phyloP scores from a whole-genome alignment of 1,140 invertebrate species.

The Drosophila athabasca region DNA sequence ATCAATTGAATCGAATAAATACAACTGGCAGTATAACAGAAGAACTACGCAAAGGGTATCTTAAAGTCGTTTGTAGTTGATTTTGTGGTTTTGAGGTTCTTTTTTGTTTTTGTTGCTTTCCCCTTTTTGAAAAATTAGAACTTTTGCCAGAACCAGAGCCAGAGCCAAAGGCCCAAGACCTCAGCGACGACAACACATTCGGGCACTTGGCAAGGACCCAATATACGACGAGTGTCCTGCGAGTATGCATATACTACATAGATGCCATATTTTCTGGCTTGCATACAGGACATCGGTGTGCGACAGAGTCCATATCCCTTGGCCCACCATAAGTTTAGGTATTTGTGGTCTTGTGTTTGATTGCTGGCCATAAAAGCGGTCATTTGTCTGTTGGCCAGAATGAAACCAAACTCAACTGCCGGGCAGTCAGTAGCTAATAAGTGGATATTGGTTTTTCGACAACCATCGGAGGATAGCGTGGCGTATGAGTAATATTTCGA shows the following conservation, averaged over 20 bases:
- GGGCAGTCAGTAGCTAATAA: constrained; percentile 39
- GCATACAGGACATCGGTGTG: constrained; percentile 14
- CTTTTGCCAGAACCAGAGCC: constrained; percentile 53
- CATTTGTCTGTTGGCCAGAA: constrained; percentile 66
- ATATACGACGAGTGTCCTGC: constrained; percentile 11
- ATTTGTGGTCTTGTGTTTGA: constrained; percentile 72
- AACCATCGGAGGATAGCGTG: constrained; percentile 5
- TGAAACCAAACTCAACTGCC: constrained; percentile 16
- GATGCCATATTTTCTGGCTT: constrained; percentile 14
- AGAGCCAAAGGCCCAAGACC: constrained; percentile 9
- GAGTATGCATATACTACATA: constrained; percentile 10
- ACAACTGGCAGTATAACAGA: too few relatives aligned
- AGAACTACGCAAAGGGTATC: too few relatives aligned
- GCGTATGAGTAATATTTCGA: constrained; percentile 57
- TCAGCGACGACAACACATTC: constrained; percentile 56
- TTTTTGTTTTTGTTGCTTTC: constrained; percentile 13
- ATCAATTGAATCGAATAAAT: too few relatives aligned
- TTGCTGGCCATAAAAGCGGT: constrained; percentile 68
- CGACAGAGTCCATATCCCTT: not conserved
- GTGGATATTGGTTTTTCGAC: constrained; percentile 45
- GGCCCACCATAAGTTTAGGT: constrained; percentile 42
- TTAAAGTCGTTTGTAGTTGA: constrained; percentile 30
- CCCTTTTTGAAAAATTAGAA: constrained; percentile 71
- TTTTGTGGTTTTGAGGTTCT: constrained; percentile 50
- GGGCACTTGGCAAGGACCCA: constrained; percentile 63